Evolutionary conservation across 2,113 vertebrate genomes (phyloP), one percentile per base, ranked within the genome.

Genomic region (Halichoeres trimaculatus): DNA sequence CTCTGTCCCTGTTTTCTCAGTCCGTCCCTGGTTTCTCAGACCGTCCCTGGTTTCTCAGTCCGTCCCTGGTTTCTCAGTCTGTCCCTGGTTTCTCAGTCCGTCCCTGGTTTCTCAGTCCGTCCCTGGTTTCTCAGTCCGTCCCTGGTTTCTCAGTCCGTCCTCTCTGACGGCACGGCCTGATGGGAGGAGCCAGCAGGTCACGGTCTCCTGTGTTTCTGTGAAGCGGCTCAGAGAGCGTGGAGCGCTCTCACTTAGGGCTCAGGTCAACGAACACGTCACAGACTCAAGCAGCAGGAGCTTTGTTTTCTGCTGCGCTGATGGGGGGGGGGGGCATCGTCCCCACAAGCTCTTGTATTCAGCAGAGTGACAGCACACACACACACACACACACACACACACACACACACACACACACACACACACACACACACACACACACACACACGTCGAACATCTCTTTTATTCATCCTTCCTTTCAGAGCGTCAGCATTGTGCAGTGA

Each of bases 391-490:
- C 67, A 83, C 65, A 70, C 7, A 74, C 67, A 83, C 65, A 70
- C 7, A 74, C 67, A 83, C 65, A 70, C 7, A 74, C 67, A 83
- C 65, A 70, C 7, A 74, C 67, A 83, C 65, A 70, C 7, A 74
- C 67, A 83, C 65, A 70, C 7, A 74, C 67, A 83, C 65, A 70
- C 7, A n/a, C 13, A 2, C 40, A 11, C 76, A 80, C 52, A 74
- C 67, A 83, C 65, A 70, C 7, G 34, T 55, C 68, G 63, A 51
- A 47, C n/a, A 30, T 80, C 74, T 84, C n/a, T 64, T 73, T 35
- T 60, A 85, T 87, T 75, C 68, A 55, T 45, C 17, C 59, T 17
- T 45, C 53, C 52, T 59, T 77, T 73, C 57, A 86, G 75, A 78
- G 60, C 75, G 0, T 38, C 53, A 10, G 66, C 30, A 73, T 88